Conservation (phyloP, 2,113 vertebrate genomes). For the Macquaria ambigua region DNA sequence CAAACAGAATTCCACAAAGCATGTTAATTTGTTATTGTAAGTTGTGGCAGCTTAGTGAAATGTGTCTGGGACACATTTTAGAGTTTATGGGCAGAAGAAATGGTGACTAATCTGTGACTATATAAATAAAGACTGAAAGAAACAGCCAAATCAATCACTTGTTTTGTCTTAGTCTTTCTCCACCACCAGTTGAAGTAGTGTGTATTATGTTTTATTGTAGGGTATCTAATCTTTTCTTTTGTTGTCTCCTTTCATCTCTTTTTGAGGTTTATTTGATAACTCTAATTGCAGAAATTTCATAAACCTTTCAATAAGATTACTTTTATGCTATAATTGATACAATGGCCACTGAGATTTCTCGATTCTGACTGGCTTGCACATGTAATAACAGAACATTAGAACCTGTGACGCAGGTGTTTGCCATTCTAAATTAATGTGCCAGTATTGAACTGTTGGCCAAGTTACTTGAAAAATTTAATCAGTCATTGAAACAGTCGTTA, state of each 20-base stretch:
- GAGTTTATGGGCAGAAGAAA: too few species aligned
- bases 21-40: neutral
- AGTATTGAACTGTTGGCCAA: too few species aligned
- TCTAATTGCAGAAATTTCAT: neutral
- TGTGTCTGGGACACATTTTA: too few species aligned
- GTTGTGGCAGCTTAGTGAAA: neutral
- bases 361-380: neutral
- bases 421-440: too few species aligned
- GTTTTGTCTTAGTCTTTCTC: neutral
- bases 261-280: neutral
- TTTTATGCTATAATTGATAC: neutral
- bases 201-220: neutral
- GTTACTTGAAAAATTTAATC: too few species aligned
- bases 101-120: too few species aligned
- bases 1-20: neutral
- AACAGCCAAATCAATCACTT: neutral
- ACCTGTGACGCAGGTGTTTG: neutral
- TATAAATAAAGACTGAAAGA: neutral
- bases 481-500: too few species aligned
- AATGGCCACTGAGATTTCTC: neutral
- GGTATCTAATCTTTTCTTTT: neutral
- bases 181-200: neutral
- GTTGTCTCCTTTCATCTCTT: neutral
- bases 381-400: neutral
- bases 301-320: neutral